These are phyloP conservation scores for Chrysemys picta DNA, from an alignment of 2,113 vertebrate genomes.

Conservation along the genomic window DNA sequence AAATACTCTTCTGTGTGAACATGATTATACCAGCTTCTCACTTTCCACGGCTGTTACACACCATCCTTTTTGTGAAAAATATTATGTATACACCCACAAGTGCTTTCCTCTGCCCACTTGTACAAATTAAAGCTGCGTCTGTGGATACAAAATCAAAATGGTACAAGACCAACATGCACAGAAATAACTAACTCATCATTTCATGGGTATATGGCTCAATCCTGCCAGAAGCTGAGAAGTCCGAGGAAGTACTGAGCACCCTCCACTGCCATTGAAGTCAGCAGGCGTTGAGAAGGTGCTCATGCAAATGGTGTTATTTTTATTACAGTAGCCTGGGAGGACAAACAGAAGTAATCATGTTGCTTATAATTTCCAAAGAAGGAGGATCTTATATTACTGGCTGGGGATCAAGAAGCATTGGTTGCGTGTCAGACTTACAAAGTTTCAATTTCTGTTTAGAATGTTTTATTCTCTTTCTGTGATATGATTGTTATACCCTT, in stretches of 20 bases:
- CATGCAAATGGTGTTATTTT: neutral
- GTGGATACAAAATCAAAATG: neutral
- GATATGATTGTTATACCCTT: slow-evolving; percentile 61
- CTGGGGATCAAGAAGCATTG: neutral
- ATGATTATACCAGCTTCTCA: neutral
- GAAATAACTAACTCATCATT: neutral
- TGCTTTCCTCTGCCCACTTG: neutral
- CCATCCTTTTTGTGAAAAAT: neutral
- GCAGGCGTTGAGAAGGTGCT: neutral
- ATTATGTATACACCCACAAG: neutral
- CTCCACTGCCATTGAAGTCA: neutral
- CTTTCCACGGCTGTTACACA: neutral
- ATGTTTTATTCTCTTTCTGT: slow-evolving; percentile 60
- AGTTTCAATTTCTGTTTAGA: slow-evolving; percentile 11
- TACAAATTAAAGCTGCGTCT: neutral
- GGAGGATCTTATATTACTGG: neutral
- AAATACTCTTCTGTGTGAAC: neutral
- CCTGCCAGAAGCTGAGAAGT: neutral
- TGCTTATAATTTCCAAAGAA: neutral
- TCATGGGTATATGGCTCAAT: neutral
- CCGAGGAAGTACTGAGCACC: neutral
- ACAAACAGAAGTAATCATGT: neutral
- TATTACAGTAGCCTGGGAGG: neutral
- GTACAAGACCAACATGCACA: neutral
- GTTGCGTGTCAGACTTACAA: neutral